Percentiles rank a stretch among this genome's conserved stretches.
Conservation (phyloP, 2,113 vertebrate genomes). For the Tiliqua scincoides region DNA sequence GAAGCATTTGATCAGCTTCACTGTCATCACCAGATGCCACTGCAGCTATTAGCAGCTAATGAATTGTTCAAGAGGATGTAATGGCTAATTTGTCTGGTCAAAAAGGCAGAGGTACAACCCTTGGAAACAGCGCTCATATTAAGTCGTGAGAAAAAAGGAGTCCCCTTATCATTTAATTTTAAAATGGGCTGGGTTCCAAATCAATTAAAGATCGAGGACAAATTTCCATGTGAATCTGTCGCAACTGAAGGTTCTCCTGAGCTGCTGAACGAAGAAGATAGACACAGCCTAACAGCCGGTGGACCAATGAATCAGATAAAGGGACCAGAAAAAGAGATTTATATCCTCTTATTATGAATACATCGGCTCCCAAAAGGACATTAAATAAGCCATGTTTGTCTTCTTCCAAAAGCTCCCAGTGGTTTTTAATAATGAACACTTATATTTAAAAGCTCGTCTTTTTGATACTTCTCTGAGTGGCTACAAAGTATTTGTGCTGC, state of each 20-base stretch:
- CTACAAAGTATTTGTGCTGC: constrained; percentile 37
- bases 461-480: constrained; percentile 30
- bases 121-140: constrained; percentile 63
- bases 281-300: constrained; percentile 25
- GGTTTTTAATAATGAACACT: constrained; percentile 61
- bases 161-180: constrained; percentile 73
- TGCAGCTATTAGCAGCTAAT: constrained; percentile 76
- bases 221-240: constrained; percentile 66
- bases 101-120: constrained; percentile 68
- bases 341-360: constrained; percentile 61
- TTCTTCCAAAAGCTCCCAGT: constrained; percentile 52
- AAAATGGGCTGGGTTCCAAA: constrained; percentile 70
- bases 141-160: constrained; percentile 63
- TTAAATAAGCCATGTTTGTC: constrained; percentile 63
- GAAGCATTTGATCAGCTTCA: constrained; percentile 72
- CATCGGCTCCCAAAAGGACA: constrained; percentile 47
- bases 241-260: constrained; percentile 54
- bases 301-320: constrained; percentile 57
- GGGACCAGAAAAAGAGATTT: constrained; percentile 57
- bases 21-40: constrained; percentile 79
- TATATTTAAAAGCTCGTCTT: constrained; percentile 54
- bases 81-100: constrained; percentile 75
- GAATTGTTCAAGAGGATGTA: constrained; percentile 74
- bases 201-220: constrained; percentile 62
- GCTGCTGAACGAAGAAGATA: constrained; percentile 54